Evolutionary conservation across 2,888 invertebrate genomes (phyloP), one percentile per base, ranked within the genome.

Genomic region (Mamestra brassicae): DNA sequence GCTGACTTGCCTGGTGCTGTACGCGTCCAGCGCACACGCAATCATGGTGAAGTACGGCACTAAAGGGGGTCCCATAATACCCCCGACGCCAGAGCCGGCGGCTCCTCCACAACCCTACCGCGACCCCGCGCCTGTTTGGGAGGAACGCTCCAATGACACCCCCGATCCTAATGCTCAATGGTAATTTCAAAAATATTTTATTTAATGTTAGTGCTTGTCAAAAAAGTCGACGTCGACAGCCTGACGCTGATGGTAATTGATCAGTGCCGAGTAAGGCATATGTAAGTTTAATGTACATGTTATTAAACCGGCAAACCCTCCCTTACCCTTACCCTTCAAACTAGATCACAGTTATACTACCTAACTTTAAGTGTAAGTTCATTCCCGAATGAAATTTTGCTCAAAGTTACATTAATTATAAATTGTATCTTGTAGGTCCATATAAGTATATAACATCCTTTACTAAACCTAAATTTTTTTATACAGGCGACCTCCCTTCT

Each of bases 31-130:
- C 90, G 95, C 94, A 92, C 95, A 97, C 64, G 96, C 97, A 85
- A 97, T 97, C 94, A 97, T 96, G 94, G 97, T 97, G 78, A 97
- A 97, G 90, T 97, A 95, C 90, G 97, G 97, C 88, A 97, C 97
- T 4, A 97, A 97, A 85, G 96, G 91, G 8, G 97, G 97, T 34
- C 97, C 97, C 62, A 97, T 97, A 65, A 94, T 95, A 90, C 97
- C 97, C 36, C 97, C 97, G 69, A 93, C 96, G 80, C 97, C 97
- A 78, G 97, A 97, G 81, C 94, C 95, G 8, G 92, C 94, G 81
- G 95, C 95, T 1, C 88, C 92, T 52, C 96, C 93, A 86, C 97
- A 94, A 90, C 97, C 97, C 65, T 97, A 94, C 90, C 95, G 97
- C 36, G 93, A 90, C 45, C 97, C 97, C 2, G 97, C 97, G 83